phyloP scores from a whole-genome alignment of 2,888 invertebrate genomes.

The Drosophila crucigera region DNA sequence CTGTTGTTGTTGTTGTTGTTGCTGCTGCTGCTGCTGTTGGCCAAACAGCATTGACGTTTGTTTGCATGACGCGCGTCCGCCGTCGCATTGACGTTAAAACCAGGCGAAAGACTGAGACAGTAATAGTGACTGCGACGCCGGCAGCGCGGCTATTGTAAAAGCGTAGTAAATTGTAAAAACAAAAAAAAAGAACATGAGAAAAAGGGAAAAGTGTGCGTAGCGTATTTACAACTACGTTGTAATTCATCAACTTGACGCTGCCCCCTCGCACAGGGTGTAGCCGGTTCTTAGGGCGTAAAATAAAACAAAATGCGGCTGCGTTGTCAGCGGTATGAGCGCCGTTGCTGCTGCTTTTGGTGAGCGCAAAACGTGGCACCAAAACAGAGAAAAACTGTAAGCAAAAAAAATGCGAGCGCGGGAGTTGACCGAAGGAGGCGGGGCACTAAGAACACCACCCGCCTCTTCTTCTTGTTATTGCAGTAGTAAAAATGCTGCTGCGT shows the following conservation, averaged over 20 bases:
- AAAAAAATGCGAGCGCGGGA: conserved; percentile 16
- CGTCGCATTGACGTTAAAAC: conserved; percentile 24
- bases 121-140: conserved; percentile 21
- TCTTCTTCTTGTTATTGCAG: conserved; percentile 47
- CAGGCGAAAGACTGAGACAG: conserved; percentile 7
- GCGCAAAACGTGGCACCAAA: conserved; percentile 60
- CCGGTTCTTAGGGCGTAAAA: conserved; percentile 40
- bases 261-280: conserved; percentile 39
- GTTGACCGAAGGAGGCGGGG: conserved; percentile 22
- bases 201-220: conserved; percentile 34
- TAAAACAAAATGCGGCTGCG: conserved; percentile 72
- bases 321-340: conserved; percentile 47
- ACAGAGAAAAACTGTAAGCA: conserved; percentile 39
- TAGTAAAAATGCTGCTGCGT: conserved; percentile 72
- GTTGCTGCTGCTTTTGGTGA: conserved; percentile 16
- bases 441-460: conserved; percentile 34
- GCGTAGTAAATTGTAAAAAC: conserved; percentile 62
- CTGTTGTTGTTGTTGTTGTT: conserved; percentile 30
- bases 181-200: not conserved
- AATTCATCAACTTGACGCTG: conserved; percentile 66
- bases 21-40: conserved; percentile 25
- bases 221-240: conserved; percentile 64
- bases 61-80: conserved; percentile 61
- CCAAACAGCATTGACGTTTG: conserved; percentile 66
- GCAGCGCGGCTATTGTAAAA: conserved; percentile 55